A percentile compares a stretch with the other conserved stretches of the same genome.
These are phyloP conservation scores for Eristalinus sepulchralis DNA, from an alignment of 2,888 invertebrate species.

Conservation along the genomic window DNA sequence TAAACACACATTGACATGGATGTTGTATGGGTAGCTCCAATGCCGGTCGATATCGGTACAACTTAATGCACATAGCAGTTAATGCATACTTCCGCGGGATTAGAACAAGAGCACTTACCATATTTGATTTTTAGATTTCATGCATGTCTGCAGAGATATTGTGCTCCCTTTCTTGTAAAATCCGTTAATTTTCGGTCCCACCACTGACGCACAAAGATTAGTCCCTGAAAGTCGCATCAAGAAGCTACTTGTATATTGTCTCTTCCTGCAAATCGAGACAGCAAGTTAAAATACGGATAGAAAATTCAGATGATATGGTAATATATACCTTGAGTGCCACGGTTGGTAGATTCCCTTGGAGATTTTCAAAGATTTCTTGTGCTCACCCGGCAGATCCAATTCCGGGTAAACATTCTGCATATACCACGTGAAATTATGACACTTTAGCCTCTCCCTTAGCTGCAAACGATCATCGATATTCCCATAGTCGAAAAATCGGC, in stretches of 20 bases:
- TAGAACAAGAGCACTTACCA: slow-evolving; percentile 82
- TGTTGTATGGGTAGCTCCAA: too few species aligned
- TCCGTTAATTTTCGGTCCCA: slow-evolving; percentile 78
- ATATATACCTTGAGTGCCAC: slow-evolving; percentile 89
- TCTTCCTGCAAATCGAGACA: slow-evolving; percentile 82
- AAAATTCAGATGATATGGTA: neutral
- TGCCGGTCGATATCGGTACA: too few species aligned
- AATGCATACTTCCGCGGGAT: too few species aligned
- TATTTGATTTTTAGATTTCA: slow-evolving; percentile 85
- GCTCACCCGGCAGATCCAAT: slow-evolving; percentile 86
- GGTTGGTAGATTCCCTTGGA: slow-evolving; percentile 86
- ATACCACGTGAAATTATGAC: slow-evolving; percentile 96
- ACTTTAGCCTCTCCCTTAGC: slow-evolving; percentile 87
- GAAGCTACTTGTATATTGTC: slow-evolving; percentile 87
- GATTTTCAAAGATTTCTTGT: slow-evolving; percentile 80
- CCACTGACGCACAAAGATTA: slow-evolving; percentile 89
- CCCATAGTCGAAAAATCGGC: slow-evolving; percentile 85
- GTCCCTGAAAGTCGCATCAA: slow-evolving; percentile 88
- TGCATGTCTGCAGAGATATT: slow-evolving; percentile 87
- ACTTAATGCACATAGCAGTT: too few species aligned
- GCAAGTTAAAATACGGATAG: neutral
- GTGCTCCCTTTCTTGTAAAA: slow-evolving; percentile 87
- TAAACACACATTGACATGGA: too few species aligned
- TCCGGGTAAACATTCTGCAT: slow-evolving; percentile 97
- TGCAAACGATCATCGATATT: slow-evolving; percentile 89